Percentiles rank a stretch among this genome's conserved stretches.
Evolutionary conservation across 2,888 invertebrate genomes (phyloP).

Genomic region (Eupithecia subfuscata): DNA sequence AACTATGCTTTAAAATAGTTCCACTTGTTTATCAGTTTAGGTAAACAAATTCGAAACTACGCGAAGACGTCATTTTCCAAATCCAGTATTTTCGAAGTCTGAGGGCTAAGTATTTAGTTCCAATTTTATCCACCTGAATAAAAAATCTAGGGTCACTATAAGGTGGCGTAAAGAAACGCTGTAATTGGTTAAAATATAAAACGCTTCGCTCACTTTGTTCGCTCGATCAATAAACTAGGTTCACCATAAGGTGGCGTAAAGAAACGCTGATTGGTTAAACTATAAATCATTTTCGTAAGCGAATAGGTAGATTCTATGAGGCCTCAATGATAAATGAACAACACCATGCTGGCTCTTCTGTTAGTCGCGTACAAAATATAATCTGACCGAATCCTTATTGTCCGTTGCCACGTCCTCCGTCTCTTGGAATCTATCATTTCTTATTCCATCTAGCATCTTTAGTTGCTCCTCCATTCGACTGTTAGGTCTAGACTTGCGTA

Average conservation of each 20-base stretch:
- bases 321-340: slow-evolving; percentile 30
- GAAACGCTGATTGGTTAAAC: background rate
- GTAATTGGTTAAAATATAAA: too few relatives aligned
- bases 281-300: slow-evolving; percentile 8
- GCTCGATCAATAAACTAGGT: background rate
- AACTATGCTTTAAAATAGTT: background rate
- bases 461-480: slow-evolving; percentile 75
- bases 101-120: background rate
- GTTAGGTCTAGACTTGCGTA: slow-evolving; percentile 60
- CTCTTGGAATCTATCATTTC: slow-evolving; percentile 68
- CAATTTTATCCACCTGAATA: background rate
- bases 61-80: background rate
- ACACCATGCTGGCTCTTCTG: slow-evolving; percentile 45
- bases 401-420: slow-evolving; percentile 64
- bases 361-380: slow-evolving; percentile 47
- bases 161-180: too few relatives aligned
- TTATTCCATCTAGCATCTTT: slow-evolving; percentile 70
- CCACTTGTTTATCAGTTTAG: background rate
- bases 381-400: slow-evolving; percentile 77
- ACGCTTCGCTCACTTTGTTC: too few relatives aligned
- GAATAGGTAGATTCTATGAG: background rate
- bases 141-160: background rate
- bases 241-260: background rate
- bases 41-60: background rate
- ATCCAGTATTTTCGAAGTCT: background rate